A percentile compares a stretch with the other conserved stretches of the same genome.
These are phyloP conservation scores for Falco biarmicus DNA, from an alignment of 2,797 vertebrate species.

Conservation along the genomic window DNA sequence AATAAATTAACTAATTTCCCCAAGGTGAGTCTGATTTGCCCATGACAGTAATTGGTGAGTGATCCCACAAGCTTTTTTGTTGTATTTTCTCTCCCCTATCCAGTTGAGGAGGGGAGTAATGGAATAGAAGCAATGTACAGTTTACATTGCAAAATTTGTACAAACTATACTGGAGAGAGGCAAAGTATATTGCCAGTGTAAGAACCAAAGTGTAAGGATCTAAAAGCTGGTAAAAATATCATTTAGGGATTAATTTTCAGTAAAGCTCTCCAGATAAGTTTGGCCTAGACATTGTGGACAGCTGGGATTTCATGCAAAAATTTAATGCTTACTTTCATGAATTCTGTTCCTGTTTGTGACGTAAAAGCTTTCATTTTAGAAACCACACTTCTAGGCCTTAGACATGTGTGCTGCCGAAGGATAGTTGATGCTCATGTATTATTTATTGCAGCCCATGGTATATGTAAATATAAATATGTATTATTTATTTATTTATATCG, in stretches of 20 bases:
- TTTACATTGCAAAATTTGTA: neutral
- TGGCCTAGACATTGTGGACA: neutral
- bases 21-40: too few relatives aligned
- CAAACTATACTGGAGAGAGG: neutral
- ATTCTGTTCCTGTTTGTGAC: neutral
- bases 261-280: neutral
- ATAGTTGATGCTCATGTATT: neutral
- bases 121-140: neutral
- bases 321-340: neutral
- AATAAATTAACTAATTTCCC: too few relatives aligned
- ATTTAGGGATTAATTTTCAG: neutral
- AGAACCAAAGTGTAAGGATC: neutral
- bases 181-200: neutral
- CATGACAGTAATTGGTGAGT: too few relatives aligned
- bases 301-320: neutral
- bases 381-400: neutral
- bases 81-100: too few relatives aligned
- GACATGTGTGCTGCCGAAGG: neutral
- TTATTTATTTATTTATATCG: too few relatives aligned
- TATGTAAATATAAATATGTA: too few relatives aligned
- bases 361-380: neutral
- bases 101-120: too few relatives aligned
- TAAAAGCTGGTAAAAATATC: neutral
- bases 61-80: too few relatives aligned
- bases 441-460: too few relatives aligned